Evolutionary conservation across 2,888 invertebrate genomes (phyloP), one percentile per base, ranked within the genome.

Genomic region (Palloptera scutellata): DNA sequence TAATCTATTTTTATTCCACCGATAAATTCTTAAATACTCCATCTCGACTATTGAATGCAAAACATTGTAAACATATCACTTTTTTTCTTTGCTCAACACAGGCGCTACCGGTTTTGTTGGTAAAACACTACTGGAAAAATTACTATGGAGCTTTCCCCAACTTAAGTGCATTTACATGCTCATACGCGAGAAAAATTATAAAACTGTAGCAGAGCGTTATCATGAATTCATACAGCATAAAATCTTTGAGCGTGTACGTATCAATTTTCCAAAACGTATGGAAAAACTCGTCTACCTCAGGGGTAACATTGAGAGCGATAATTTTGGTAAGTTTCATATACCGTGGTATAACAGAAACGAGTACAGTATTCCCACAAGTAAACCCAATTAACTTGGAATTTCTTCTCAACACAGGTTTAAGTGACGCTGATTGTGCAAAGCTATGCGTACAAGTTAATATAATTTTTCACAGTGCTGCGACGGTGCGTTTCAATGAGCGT

Each of bases 391-490:
- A 30, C 8, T 52, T 40, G 40, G 17, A 4, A 41, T 48, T 59
- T 48, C 54, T 68, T 30, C 17, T 10, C 30, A 30, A 30, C 10
- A 13, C 74, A 83, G 83, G 94, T 11, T 88, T 95, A 60, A 89
- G 87, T 67, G 83, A 87, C 0, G 87, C 88, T 5, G 92, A 94
- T 79, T 88, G 89, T 63, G 84, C 85, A 53, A 85, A 88, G 70
- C 82, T 94, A 15, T 85, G 86, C 17, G 87, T 89, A 6, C 88
- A 90, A 58, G 92, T 96, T 13, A 90, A 94, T 48, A 88, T 95
- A 13, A 93, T 98, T 64, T 96, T 98, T 85, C 98, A 98, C 84
- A 94, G 96, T 20, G 98, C 98, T 0, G 98, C 98, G 0, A 98
- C 98, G 0, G 95, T 98, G 17, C 90, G 92, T 76, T 98, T 98